Conservation (phyloP, 2,888 invertebrate genomes). For the Spilosoma lubricipeda region DNA sequence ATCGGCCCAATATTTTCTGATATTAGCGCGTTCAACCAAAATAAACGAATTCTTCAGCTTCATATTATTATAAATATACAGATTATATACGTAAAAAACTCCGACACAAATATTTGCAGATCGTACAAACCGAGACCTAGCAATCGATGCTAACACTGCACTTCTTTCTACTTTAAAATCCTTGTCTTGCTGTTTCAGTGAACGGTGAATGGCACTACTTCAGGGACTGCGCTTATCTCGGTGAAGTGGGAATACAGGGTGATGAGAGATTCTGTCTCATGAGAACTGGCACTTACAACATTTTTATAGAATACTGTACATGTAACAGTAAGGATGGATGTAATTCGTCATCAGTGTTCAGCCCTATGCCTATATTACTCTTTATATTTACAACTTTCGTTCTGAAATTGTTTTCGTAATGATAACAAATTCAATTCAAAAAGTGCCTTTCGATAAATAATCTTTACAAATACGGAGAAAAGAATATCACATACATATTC, state of each 20-base stretch:
- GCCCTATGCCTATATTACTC: constrained; percentile 64
- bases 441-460: not conserved
- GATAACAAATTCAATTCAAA: not conserved
- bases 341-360: constrained; percentile 87
- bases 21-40: too few species aligned
- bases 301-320: constrained; percentile 97
- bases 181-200: constrained; percentile 82
- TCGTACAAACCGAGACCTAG: too few species aligned
- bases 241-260: constrained; percentile 95
- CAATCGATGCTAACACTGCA: too few species aligned
- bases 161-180: not conserved
- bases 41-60: too few species aligned
- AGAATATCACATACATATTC: not conserved
- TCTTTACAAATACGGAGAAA: not conserved
- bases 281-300: constrained; percentile 96
- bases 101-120: too few species aligned
- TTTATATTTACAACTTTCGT: constrained; percentile 27
- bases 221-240: constrained; percentile 95
- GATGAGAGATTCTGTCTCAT: constrained; percentile 96
- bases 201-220: constrained; percentile 96
- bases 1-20: too few species aligned
- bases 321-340: constrained; percentile 97
- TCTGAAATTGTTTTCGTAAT: constrained; percentile 40
- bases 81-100: too few species aligned
- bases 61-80: too few species aligned